Conservation (phyloP, 2,113 vertebrate species). For the Tamias sibiricus region DNA sequence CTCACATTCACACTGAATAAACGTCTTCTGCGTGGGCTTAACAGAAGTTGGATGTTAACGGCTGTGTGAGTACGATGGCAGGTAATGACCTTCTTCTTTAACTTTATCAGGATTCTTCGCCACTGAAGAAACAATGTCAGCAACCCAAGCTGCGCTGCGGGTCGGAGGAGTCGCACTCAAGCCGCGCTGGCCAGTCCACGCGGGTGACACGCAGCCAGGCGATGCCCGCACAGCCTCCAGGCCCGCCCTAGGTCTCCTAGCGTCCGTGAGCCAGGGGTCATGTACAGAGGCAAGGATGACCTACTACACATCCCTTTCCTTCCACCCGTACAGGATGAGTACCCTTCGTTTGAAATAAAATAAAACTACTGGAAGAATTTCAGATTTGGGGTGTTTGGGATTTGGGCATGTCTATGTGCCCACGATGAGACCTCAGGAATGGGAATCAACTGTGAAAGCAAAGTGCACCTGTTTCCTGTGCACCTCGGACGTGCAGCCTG, state of each 20-base stretch:
- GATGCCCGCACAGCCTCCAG: background rate
- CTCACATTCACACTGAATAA: background rate
- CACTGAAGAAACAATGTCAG: background rate
- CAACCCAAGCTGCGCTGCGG: background rate
- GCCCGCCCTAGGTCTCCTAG: accelerated
- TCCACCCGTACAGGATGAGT: background rate
- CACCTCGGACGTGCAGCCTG: too few relatives aligned
- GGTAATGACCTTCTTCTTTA: background rate
- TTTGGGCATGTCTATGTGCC: background rate
- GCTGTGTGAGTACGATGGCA: background rate
- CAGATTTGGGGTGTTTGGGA: background rate
- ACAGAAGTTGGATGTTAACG: background rate
- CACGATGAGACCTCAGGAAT: background rate
- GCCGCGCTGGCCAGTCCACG: background rate
- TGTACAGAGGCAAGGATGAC: accelerated
- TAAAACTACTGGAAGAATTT: background rate
- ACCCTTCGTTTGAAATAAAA: background rate
- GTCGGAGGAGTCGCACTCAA: background rate
- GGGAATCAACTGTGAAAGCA: background rate
- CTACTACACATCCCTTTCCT: too few relatives aligned
- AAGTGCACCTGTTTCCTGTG: background rate
- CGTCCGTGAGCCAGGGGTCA: accelerated
- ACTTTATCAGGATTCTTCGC: background rate
- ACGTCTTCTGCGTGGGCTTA: background rate
- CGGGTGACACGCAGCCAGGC: accelerated